Percentiles rank a stretch among this genome's conserved stretches.
Evolutionary conservation across 1,140 invertebrate species (phyloP).

Genomic region (Bombus waltoni): DNA sequence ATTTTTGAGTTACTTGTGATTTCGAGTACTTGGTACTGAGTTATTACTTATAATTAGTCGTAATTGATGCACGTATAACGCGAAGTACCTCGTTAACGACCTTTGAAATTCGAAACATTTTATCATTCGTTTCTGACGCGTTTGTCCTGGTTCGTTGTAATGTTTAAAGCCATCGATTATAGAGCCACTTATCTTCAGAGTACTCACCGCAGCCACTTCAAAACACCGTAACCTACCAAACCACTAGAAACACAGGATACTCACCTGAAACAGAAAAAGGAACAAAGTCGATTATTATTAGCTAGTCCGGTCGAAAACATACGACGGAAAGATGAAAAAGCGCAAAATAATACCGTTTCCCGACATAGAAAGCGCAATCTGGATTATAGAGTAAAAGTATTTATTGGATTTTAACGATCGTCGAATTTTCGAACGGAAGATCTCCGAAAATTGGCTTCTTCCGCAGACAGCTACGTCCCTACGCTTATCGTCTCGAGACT

Average conservation of each 20-base stretch:
- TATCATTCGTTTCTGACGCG: too few species aligned
- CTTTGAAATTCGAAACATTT: too few species aligned
- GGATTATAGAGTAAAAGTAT: slow-evolving; percentile 19
- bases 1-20: too few species aligned
- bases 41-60: too few species aligned
- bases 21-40: too few species aligned
- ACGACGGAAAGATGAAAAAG: neutral
- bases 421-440: slow-evolving; percentile 8
- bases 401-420: neutral
- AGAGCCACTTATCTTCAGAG: neutral
- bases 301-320: neutral
- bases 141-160: too few species aligned
- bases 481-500: neutral
- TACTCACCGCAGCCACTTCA: slow-evolving; percentile 26
- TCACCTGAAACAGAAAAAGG: slow-evolving; percentile 63
- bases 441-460: slow-evolving; percentile 45
- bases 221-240: neutral
- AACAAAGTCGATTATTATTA: neutral
- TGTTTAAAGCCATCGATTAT: too few species aligned
- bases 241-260: slow-evolving; percentile 31
- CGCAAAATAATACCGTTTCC: neutral
- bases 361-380: neutral
- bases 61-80: too few species aligned
- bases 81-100: too few species aligned
- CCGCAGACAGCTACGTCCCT: neutral